Conservation (phyloP, 2,113 vertebrate species). For the Marcusenius ussheri region DNA sequence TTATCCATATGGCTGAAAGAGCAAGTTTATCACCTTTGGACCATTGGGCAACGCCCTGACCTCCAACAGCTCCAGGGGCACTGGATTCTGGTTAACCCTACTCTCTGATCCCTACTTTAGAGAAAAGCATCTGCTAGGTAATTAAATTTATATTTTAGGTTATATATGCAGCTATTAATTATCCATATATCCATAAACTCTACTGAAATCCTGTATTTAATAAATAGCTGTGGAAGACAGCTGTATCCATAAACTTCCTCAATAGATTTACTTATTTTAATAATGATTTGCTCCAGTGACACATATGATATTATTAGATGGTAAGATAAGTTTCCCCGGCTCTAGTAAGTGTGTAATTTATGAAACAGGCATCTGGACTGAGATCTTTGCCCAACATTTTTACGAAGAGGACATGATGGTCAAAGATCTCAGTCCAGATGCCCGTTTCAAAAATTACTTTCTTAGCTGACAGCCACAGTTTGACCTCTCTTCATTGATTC, state of each 20-base stretch:
- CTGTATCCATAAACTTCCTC: background rate
- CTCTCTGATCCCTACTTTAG: no score
- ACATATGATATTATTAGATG: background rate
- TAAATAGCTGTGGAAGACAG: background rate
- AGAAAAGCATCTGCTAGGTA: no score
- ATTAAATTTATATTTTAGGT: no score
- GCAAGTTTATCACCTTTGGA: no score
- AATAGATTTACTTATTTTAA: background rate
- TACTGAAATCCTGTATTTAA: background rate
- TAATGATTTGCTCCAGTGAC: background rate
- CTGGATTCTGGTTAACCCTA: no score
- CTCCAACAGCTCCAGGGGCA: no score
- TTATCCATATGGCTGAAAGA: no score
- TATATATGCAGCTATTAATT: background rate
- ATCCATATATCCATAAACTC: background rate
- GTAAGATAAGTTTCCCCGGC: background rate
- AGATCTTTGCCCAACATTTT: background rate
- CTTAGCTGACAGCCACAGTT: background rate
- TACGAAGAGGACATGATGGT: background rate
- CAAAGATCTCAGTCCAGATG: background rate
- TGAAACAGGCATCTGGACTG: background rate
- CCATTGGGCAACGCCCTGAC: no score
- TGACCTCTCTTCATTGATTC: background rate
- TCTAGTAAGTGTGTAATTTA: background rate
- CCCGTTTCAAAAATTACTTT: background rate